Conservation (phyloP, 2,797 vertebrate genomes). For the Anabacerthia variegaticeps region DNA sequence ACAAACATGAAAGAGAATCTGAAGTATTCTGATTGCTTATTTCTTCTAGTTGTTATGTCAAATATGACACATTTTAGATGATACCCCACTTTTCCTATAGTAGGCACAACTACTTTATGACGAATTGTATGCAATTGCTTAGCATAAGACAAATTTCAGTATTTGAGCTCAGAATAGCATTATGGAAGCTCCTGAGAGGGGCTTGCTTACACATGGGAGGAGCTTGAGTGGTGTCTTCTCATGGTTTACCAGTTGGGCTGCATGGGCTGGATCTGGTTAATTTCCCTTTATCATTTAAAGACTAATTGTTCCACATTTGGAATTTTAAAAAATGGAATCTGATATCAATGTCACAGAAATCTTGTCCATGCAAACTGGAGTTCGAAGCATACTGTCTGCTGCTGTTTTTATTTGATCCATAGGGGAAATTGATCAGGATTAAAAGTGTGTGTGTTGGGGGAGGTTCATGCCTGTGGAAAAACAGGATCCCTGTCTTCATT, state of each 20-base stretch:
- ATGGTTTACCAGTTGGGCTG: neutral
- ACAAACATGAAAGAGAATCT: neutral
- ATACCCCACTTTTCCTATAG: neutral
- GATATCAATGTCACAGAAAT: neutral
- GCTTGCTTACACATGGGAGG: neutral
- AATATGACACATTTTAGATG: neutral
- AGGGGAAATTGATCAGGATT: neutral
- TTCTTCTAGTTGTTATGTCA: neutral
- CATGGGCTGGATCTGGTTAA: neutral
- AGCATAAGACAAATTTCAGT: neutral
- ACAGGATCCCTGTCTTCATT: neutral
- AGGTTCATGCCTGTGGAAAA: neutral
- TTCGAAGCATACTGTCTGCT: neutral
- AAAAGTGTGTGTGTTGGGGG: neutral
- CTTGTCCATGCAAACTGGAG: neutral
- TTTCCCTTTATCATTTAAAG: neutral
- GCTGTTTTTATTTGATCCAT: neutral
- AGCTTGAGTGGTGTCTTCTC: neutral
- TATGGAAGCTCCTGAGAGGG: neutral
- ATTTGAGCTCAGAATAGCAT: neutral
- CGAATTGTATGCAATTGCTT: fast-evolving
- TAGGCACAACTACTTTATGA: neutral
- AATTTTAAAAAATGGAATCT: neutral
- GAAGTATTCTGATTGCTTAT: neutral
- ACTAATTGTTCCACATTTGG: neutral